phyloP scores from a whole-genome alignment of 2,888 invertebrate genomes.

The Oscheius sp. region DNA sequence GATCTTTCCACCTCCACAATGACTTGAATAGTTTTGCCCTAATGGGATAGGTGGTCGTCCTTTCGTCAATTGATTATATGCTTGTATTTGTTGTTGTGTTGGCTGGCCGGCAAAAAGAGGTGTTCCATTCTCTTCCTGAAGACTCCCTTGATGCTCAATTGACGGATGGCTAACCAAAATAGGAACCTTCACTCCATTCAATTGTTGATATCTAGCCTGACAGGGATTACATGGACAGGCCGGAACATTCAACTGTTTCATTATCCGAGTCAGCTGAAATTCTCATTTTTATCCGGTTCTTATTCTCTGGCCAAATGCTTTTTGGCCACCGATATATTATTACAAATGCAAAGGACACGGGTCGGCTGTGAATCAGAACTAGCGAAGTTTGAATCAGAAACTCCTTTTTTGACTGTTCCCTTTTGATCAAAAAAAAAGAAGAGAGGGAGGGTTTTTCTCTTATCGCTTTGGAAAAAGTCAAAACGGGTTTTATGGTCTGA shows the following conservation, averaged over 20 bases:
- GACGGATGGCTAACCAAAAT: background rate
- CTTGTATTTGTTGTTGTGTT: conserved; percentile 33
- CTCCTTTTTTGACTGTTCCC: no score
- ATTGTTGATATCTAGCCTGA: conserved; percentile 12
- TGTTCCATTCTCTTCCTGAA: conserved; percentile 3
- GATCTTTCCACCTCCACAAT: conserved; percentile 40
- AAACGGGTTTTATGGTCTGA: conserved; percentile 16
- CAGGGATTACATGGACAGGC: conserved; percentile 39
- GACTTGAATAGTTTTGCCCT: conserved; percentile 3
- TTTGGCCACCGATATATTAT: background rate
- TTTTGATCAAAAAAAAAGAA: no score
- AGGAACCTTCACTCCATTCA: conserved; percentile 11
- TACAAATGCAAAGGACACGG: background rate
- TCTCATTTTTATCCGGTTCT: conserved; percentile 21
- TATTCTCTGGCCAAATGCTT: conserved; percentile 10
- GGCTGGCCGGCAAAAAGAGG: conserved; percentile 17
- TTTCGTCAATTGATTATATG: conserved; percentile 42
- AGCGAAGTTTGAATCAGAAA: no score
- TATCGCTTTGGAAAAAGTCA: no score
- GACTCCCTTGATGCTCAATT: conserved; percentile 2
- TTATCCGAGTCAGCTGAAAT: conserved; percentile 48
- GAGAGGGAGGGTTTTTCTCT: no score
- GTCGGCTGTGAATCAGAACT: no score
- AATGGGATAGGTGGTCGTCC: background rate
- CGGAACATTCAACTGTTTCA: conserved; percentile 36